A percentile compares a stretch with the other conserved stretches of the same genome.
Conservation (phyloP, 1,140 invertebrate genomes). For the Metaphire vulgaris region DNA sequence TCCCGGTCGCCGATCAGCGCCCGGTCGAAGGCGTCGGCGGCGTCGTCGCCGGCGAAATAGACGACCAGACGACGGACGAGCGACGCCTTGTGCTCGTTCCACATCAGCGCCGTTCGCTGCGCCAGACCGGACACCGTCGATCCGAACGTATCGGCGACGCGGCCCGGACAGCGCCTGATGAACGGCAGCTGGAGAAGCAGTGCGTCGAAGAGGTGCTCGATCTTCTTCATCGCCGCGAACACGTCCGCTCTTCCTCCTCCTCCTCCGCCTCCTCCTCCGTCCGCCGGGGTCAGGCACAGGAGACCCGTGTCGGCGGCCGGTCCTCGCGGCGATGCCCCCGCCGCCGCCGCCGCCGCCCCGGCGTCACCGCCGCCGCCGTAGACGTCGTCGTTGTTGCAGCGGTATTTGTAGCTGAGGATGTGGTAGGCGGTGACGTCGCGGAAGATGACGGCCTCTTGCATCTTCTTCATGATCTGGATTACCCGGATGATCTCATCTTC, state of each 20-base stretch:
- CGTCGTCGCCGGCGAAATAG: slow-evolving; percentile 19
- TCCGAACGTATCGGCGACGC: slow-evolving; percentile 10
- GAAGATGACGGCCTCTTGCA: slow-evolving; percentile 21
- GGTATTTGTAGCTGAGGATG: slow-evolving; percentile 23
- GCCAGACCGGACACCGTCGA: slow-evolving; percentile 14
- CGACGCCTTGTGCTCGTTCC: slow-evolving; percentile 25
- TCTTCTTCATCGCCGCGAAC: slow-evolving; percentile 21
- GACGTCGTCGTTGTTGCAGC: slow-evolving; percentile 7
- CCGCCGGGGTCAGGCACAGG: not conserved
- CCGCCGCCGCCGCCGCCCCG: not conserved
- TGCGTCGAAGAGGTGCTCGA: slow-evolving; percentile 24
- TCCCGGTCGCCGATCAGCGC: slow-evolving; percentile 17
- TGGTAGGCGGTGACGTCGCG: slow-evolving; percentile 22
- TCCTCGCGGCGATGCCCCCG: not conserved
- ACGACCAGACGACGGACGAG: slow-evolving; percentile 16
- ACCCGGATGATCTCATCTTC: slow-evolving; percentile 24
- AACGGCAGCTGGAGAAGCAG: slow-evolving; percentile 19
- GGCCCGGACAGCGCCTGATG: slow-evolving; percentile 12
- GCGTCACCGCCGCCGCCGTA: not conserved
- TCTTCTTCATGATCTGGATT: slow-evolving; percentile 18
- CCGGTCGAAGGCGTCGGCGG: slow-evolving; percentile 6
- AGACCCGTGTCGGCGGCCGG: not conserved
- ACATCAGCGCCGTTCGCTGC: slow-evolving; percentile 19
- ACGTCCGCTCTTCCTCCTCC: not conserved
- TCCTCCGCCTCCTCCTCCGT: not conserved